Evolutionary conservation across 1,140 invertebrate species (phyloP), one percentile per base, ranked within the genome.

Genomic region (Mylabris phalerata): DNA sequence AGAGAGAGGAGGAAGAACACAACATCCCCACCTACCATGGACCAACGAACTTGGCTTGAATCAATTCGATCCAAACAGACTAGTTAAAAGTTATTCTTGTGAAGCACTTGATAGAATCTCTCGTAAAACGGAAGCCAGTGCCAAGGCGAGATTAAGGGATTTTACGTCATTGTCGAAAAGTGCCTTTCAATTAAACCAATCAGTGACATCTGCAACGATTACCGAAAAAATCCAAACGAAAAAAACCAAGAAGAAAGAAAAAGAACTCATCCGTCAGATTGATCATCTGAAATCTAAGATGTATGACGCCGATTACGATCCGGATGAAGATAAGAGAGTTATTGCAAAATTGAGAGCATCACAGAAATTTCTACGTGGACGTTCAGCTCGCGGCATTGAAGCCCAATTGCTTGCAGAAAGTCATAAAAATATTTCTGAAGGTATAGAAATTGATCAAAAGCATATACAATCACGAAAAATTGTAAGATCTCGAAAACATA

Each of bases 351-450:
- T 82, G 24, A 78, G 74, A 63, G 80, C 72, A 66, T 77, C 76
- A 62, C 78, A 65, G 66, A 73, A 75, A 67, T 76, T 72, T 60
- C 72, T 88, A 24, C 78, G 80, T 57, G 86, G 85, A 44, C 88
- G 86, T 77, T 89, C 87, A 2, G 87, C 87, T 7, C 84, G 79
- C 66, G 80, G 80, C 27, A 89, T 89, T 62, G 84, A 84, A 67
- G 80, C 81, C 62, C 82, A 84, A 4, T 69, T 90, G 10, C 69
- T 84, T 39, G 73, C 78, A 4, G 79, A 84, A 59, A 83, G 80
- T 52, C 74, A 79, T 60, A 78, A 75, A 59, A 83, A 82, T 68
- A 81, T 83, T 41, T 73, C 80, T 1, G 68, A 72, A 9, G 71
- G 77, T 9, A 61, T 70, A 4, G 55, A 74, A 26, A 72, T 73